These are phyloP conservation scores for Sisyra terminalis DNA, from an alignment of 2,888 invertebrate genomes.

Conservation along the genomic window DNA sequence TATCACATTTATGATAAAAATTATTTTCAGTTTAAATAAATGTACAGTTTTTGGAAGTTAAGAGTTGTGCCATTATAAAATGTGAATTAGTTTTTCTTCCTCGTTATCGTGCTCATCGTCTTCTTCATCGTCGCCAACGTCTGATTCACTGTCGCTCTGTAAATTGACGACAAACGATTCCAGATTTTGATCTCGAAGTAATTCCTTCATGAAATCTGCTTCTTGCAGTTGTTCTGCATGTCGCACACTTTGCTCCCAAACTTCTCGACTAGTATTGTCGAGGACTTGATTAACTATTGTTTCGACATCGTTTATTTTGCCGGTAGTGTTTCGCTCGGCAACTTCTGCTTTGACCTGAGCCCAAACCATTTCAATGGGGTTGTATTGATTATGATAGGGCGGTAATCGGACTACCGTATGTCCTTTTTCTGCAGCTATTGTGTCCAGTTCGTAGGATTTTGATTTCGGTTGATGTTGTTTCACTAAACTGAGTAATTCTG, in stretches of 20 bases:
- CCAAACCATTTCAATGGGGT: constrained; percentile 14
- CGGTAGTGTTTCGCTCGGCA: constrained; percentile 4
- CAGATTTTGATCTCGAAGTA: constrained; percentile 6
- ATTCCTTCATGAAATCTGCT: constrained; percentile 6
- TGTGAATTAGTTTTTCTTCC: not conserved
- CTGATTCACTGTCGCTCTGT: constrained; percentile 8
- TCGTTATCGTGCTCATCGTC: constrained; percentile 1
- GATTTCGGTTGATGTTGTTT: constrained; percentile 11
- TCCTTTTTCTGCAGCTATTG: constrained; percentile 10
- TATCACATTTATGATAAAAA: too few species aligned
- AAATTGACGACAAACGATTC: constrained; percentile 7
- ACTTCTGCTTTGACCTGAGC: constrained; percentile 6
- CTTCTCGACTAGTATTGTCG: constrained; percentile 4
- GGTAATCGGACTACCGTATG: constrained; percentile 14
- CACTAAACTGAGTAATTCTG: constrained; percentile 13
- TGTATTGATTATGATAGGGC: constrained; percentile 16
- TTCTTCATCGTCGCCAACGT: constrained; percentile 4
- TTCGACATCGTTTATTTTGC: constrained; percentile 5
- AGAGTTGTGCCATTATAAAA: not conserved
- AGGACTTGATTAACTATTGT: constrained; percentile 5
- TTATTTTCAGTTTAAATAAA: not conserved
- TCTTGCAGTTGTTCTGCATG: constrained; percentile 8
- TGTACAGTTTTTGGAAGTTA: not conserved
- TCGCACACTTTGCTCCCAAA: constrained; percentile 7
- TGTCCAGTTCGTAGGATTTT: constrained; percentile 12